Evolutionary conservation across 2,888 invertebrate species (phyloP), one percentile per base, ranked within the genome.

Genomic region (Ochropleura leucogaster): DNA sequence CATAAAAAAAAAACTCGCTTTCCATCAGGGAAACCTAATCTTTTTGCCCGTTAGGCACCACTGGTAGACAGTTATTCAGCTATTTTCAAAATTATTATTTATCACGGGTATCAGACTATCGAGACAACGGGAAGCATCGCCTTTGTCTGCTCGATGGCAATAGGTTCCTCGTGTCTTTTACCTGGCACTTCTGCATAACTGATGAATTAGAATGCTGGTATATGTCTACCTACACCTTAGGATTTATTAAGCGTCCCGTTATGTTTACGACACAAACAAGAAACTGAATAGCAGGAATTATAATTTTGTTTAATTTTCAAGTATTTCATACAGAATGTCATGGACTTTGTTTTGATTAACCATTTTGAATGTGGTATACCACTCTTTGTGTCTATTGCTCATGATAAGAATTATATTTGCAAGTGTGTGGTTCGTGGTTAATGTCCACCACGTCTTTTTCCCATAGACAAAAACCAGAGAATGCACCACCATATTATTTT

Each of bases 381-480:
- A 44, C 59, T 9, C 18, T 7, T 16, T n/a, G 30, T 30, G 40
- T 1, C 40, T 20, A 72, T 40, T 12, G 10, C 10, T 20, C 47
- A 63, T 66, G 81, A 77, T 77, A 78, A 76, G 40, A 59, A 51
- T 44, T 51, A 5, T 46, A 14, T 51, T 60, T 62, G 51, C 14
- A 20, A 62, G 40, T n/a, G 9, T 62, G 16, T 44, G 30, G 20
- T 51, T 75, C 49, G 82, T 68, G 78, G 82, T 76, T 55, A 30
- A 30, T 30, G 30, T 30, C 30, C 30, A 30, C 30, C 30, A 30
- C 30, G 30, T 30, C 30, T 30, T 30, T 30, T 30, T 30, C 30
- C 30, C 30, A 30, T 30, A 30, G 30, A 30, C 30, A 30, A 30
- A 30, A 30, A 30, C 30, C 3, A 30, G 30, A 30, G 30, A 30